A percentile compares a stretch with the other conserved stretches of the same genome.
Conservation (phyloP, 2,113 vertebrate genomes). For the Corapipo altera region DNA sequence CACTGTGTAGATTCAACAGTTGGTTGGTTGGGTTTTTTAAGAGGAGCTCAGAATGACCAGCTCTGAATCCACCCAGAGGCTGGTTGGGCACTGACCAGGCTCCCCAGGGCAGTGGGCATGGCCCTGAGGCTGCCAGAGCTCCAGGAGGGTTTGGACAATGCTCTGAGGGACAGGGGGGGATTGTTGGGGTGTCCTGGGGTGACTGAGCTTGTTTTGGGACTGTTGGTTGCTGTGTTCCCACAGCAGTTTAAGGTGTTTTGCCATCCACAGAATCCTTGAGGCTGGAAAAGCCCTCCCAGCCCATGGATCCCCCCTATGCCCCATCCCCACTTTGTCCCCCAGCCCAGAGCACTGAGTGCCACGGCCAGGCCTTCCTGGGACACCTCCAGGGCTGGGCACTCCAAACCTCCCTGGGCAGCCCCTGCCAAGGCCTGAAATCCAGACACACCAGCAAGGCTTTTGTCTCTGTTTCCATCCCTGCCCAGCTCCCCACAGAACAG, state of each 20-base stretch:
- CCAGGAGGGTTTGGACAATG: fast-evolving
- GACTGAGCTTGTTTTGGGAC: not conserved
- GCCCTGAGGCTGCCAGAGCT: not conserved
- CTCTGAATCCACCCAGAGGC: not conserved
- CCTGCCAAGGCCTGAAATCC: not conserved
- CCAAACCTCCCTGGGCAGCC: not conserved
- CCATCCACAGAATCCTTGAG: not conserved
- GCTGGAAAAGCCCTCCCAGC: not conserved
- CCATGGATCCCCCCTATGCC: not conserved
- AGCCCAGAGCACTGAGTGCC: not conserved
- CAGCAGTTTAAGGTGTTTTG: not conserved
- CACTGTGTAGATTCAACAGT: not conserved
- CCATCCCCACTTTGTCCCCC: not conserved
- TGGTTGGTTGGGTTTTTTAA: not conserved
- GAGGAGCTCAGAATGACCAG: not conserved
- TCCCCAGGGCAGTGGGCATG: not conserved
- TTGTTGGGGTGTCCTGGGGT: not conserved
- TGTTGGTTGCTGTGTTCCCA: fast-evolving
- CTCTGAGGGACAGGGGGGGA: not conserved
- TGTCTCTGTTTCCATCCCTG: not conserved
- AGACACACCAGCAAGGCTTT: fast-evolving
- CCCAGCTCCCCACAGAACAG: not conserved
- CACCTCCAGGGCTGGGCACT: not conserved
- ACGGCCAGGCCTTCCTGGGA: fast-evolving
- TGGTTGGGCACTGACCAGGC: not conserved